phyloP scores from a whole-genome alignment of 2,113 vertebrate genomes.

The Clarias macrocephalus region DNA sequence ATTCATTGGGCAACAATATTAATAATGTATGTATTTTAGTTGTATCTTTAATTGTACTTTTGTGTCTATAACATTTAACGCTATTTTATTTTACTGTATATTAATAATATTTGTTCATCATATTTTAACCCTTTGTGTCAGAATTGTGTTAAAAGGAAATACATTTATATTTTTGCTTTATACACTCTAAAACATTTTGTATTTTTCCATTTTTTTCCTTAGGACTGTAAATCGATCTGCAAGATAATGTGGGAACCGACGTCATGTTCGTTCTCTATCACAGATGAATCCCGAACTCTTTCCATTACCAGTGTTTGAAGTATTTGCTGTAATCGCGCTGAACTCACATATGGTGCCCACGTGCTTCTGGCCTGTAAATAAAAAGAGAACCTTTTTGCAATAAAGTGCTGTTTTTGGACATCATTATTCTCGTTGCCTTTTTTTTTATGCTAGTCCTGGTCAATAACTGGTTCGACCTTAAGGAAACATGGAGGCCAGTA shows the following conservation, averaged over 20 bases:
- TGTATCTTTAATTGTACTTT: background rate
- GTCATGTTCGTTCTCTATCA: background rate
- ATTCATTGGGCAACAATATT: background rate
- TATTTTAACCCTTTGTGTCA: background rate
- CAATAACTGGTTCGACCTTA: slow-evolving; percentile 5
- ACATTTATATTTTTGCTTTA: background rate
- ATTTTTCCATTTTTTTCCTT: slow-evolving; percentile 12
- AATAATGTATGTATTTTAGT: background rate
- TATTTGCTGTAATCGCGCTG: slow-evolving; percentile 23
- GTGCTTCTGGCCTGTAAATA: slow-evolving; percentile 23
- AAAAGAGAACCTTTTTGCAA: slow-evolving; percentile 15
- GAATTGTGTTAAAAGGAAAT: background rate
- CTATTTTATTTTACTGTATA: background rate
- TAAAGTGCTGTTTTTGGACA: background rate
- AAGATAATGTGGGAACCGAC: slow-evolving; percentile 75
- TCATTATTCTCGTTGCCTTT: background rate
- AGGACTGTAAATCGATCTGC: slow-evolving; percentile 62
- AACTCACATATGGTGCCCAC: slow-evolving; percentile 40
- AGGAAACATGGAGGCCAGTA: slow-evolving; percentile 81
- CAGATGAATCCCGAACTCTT: slow-evolving; percentile 14
- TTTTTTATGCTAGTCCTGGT: slow-evolving; percentile 31
- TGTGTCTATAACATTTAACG: background rate
- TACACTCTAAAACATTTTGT: background rate
- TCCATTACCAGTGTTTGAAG: slow-evolving; percentile 4
- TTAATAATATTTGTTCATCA: background rate